A percentile compares a stretch with the other conserved stretches of the same genome.
Evolutionary conservation across 2,888 invertebrate genomes (phyloP).

Genomic region (Liopterus haemorrhoidalis): DNA sequence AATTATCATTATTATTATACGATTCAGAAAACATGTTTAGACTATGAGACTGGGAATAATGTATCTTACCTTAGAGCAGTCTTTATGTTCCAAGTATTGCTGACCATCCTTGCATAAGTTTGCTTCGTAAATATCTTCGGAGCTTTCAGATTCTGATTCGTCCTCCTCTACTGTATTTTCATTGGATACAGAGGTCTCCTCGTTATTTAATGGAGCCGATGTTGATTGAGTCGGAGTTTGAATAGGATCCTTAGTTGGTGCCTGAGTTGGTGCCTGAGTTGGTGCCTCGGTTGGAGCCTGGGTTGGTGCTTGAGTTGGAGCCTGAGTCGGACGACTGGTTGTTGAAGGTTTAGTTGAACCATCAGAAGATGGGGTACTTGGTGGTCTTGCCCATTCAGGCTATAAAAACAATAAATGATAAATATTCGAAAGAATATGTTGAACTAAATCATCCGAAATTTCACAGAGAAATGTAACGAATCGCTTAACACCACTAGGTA

Average conservation of each 20-base stretch:
- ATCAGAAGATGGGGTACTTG: conserved; percentile 55
- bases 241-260: conserved; percentile 27
- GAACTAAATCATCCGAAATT: no score
- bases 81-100: conserved; percentile 54
- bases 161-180: conserved; percentile 22
- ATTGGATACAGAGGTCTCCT: conserved; percentile 21
- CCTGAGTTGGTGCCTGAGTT: conserved; percentile 26
- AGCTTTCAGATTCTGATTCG: conserved; percentile 41
- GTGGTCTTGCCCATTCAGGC: conserved; percentile 79
- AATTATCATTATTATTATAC: no score
- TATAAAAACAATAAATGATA: conserved; percentile 40
- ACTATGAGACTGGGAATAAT: conserved; percentile 5
- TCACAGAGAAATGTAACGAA: no score
- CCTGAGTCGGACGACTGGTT: conserved; percentile 32
- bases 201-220: conserved; percentile 38
- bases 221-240: conserved; percentile 35
- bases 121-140: conserved; percentile 39
- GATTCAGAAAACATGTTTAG: conserved; percentile 3
- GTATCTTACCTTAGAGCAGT: conserved; percentile 52
- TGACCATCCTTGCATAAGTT: conserved; percentile 50
- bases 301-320: conserved; percentile 32
- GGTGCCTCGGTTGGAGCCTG: conserved; percentile 35
- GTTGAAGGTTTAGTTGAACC: conserved; percentile 35
- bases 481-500: no score
- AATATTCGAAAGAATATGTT: no score